A percentile compares a stretch with the other conserved stretches of the same genome.
Conservation (phyloP, 2,888 invertebrate species). For the Rhogogaster chlorosoma region DNA sequence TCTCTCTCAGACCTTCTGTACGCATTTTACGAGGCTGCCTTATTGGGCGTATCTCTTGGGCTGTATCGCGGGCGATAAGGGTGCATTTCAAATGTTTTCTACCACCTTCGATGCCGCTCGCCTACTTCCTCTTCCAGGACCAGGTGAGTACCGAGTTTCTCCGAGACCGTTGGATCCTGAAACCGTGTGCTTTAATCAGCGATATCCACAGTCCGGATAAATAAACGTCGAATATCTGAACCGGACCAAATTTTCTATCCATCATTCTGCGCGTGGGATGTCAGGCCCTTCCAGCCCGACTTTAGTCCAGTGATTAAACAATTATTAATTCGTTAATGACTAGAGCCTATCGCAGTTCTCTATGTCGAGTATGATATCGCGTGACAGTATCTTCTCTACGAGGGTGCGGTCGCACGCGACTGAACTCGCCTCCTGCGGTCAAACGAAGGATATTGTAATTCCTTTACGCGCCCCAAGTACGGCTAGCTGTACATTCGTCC, state of each 20-base stretch:
- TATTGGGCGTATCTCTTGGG: conserved; percentile 50
- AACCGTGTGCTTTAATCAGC: conserved; percentile 11
- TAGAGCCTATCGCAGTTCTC: conserved; percentile 39
- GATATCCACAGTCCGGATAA: background rate
- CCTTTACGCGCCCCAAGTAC: conserved; percentile 10
- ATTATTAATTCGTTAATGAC: conserved; percentile 58
- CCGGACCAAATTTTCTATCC: background rate
- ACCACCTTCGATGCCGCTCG: conserved; percentile 13
- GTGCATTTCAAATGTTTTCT: conserved; percentile 42
- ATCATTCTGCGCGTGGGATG: background rate
- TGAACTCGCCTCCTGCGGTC: conserved; percentile 23
- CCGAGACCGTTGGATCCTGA: background rate
- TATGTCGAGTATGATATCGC: conserved; percentile 47
- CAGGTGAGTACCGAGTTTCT: conserved; percentile 11
- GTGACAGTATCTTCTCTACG: conserved; percentile 53
- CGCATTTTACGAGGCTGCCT: conserved; percentile 48
- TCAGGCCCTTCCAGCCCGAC: background rate
- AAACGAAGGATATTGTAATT: conserved; percentile 35
- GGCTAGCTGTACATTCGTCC: background rate
- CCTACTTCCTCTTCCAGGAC: background rate
- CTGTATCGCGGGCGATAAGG: conserved; percentile 38
- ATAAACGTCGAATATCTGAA: background rate
- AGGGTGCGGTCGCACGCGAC: conserved; percentile 59
- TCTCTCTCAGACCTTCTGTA: conserved; percentile 3
- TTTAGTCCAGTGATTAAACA: conserved; percentile 31